Base-by-base conservation (phyloP, 2,797 vertebrate species). In the Garrulus glandarius region DNA sequence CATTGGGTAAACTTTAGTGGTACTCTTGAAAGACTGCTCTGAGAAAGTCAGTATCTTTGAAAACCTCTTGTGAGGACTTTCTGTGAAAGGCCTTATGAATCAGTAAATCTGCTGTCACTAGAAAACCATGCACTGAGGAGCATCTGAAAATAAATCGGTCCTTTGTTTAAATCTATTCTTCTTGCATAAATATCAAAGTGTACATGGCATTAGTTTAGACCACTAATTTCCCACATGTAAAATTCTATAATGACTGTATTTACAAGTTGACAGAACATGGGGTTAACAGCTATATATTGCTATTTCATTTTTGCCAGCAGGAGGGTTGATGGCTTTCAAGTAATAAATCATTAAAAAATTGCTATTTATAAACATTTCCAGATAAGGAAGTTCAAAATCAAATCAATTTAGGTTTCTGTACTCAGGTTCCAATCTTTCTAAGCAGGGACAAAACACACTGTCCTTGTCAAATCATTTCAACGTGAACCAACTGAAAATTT, bases 291-390 rank as follows among this genome's bases (percentile, higher is more conserved):
- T 97, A 92, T 91, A 87, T 95, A 46, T 53, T 41, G 49, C 71
- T 85, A 57, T 60, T 92, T 95, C 91, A 87, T 97, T 98, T 59
- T 97, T 96, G 94, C 98, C 98, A 98, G 98, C 97, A 98, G 92
- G 97, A 98, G 97, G 98, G 90, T 97, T 98, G 97, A 97, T 97
- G 95, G 97, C 95, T 98, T 98, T 97, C 93, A 97, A 98, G 98
- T 97, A 98, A 98, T 99, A 99, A 99, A 99, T 99, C 98, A 99
- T 98, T 98, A 98, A 98, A 96, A 97, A 93, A 90, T 98, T 96
- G 98, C 98, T 93, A 72, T 98, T 98, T 98, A 97, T 98, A 97
- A 98, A 98, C 98, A 97, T 98, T 98, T 98, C 96, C 78, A 98
- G 99, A 99, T 99, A 99, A 99, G 98, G 63, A 96, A 98, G 96